Evolutionary conservation across 2,113 vertebrate species (phyloP), one percentile per base, ranked within the genome.

Genomic region (Tetraodon nigroviridis): DNA sequence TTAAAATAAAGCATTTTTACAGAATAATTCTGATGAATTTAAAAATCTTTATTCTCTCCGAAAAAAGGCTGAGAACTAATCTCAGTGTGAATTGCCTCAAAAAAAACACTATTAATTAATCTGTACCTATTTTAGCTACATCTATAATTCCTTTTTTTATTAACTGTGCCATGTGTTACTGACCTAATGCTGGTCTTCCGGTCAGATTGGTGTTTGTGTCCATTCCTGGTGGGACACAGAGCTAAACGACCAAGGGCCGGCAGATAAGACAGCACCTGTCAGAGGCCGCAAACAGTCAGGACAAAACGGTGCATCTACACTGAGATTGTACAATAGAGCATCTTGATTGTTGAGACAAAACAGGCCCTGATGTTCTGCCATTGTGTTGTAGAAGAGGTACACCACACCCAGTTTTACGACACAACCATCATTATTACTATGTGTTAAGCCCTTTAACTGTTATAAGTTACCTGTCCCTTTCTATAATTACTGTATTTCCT

Each of bases 261-360:
- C 53, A 90, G 89, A 87, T 97, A 99, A 77, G 89, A 90, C 75
- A 79, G 88, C 69, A 98, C 83, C 96, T 99, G 90, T 92, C 87
- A 89, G 61, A 71, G 64, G 55, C 58, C 64, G 71, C 17, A 62
- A 50, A 79, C n/a, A 65, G 41, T 68, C 22, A 51, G 69, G 29
- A 80, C 10, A 67, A 68, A 56, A 61, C 45, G 21, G 22, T 21
- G 56, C 1, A 50, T 58, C 65, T 2, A 66, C 17, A 61, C 16
- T 51, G 21, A 15, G 48, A 55, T 48, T 59, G 42, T 44, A 73
- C 60, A 48, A 47, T 12, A 55, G 57, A 61, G 5, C 22, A 24
- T 24, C 22, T 24, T 24, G 22, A 24, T 24, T 24, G 5, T 24
- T 45, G 64, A 52, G 61, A 60, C n/a, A 42, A 59, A 49, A 49